These are phyloP conservation scores for Ceratosolen fusciceps DNA, from an alignment of 1,140 invertebrate genomes.

Conservation along the genomic window DNA sequence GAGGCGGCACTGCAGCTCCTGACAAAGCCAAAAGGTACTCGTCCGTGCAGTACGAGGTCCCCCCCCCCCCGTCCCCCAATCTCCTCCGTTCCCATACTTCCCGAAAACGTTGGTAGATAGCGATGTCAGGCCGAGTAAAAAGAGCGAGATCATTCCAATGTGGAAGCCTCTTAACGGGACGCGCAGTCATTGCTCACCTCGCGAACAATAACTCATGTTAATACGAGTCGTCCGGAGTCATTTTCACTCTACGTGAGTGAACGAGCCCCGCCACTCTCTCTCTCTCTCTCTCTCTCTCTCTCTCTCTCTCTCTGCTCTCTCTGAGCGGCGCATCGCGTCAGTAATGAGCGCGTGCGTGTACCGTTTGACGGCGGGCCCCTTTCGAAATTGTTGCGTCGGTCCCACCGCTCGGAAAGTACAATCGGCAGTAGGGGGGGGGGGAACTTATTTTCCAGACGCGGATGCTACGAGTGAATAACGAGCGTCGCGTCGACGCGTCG, in stretches of 20 bases:
- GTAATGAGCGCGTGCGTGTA: conserved; percentile 10
- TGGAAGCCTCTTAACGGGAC: conserved; percentile 17
- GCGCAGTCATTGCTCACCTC: not conserved
- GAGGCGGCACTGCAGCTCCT: too few species aligned
- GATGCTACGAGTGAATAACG: not conserved
- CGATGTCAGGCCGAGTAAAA: not conserved
- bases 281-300: too few species aligned
- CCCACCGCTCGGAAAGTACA: not conserved
- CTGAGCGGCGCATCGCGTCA: not conserved
- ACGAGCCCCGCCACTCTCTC: too few species aligned
- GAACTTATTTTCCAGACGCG: not conserved
- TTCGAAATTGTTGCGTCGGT: not conserved
- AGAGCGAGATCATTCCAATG: not conserved
- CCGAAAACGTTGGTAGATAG: too few species aligned
- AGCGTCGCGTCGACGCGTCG: too few species aligned
- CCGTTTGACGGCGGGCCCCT: conserved; percentile 1
- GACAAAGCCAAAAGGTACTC: too few species aligned
- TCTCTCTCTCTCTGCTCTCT: too few species aligned
- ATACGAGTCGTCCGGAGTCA: not conserved
- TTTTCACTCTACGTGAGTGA: conserved; percentile 23
- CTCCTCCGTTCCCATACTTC: too few species aligned
- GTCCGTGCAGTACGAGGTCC: too few species aligned
- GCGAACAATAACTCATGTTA: not conserved
- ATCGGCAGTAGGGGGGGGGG: not conserved
- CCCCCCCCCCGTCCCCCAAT: too few species aligned